Conservation (phyloP, 2,113 vertebrate species). For the Speoplatyrhinus poulsoni region DNA sequence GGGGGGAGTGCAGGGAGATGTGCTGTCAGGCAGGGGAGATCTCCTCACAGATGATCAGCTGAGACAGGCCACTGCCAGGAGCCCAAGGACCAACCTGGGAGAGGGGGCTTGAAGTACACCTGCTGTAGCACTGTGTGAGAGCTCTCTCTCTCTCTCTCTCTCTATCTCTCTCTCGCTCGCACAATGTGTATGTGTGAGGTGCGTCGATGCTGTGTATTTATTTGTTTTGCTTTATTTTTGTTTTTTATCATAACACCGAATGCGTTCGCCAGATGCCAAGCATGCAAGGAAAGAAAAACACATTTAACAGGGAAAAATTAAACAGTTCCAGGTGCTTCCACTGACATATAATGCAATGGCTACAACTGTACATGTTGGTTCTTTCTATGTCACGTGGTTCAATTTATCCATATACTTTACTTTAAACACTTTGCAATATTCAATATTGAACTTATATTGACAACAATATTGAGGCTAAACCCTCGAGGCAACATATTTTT, state of each 20-base stretch:
- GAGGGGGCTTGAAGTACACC: constrained; percentile 25
- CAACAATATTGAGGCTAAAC: too few relatives aligned
- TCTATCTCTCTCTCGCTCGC: constrained; percentile 29
- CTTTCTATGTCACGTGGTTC: background rate
- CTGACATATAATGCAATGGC: constrained; percentile 3
- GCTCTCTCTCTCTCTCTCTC: constrained; percentile 13
- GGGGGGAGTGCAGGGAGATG: background rate
- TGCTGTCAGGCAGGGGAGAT: constrained; percentile 32
- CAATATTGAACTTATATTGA: too few relatives aligned
- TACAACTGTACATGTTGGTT: background rate
- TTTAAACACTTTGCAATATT: too few relatives aligned
- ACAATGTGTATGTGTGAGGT: background rate
- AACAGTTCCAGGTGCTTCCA: constrained; percentile 22
- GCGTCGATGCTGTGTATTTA: background rate
- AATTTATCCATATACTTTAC: background rate
- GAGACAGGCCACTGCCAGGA: constrained; percentile 42
- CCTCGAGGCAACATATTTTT: too few relatives aligned
- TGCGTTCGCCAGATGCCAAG: constrained; percentile 25
- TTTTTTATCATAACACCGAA: background rate
- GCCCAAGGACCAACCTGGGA: constrained; percentile 27
- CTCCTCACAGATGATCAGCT: constrained; percentile 24
- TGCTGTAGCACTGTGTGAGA: constrained; percentile 53
- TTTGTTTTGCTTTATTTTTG: background rate
- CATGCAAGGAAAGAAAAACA: background rate
- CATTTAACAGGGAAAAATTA: background rate